Conservation (phyloP, 2,113 vertebrate species). For the Apus apus region DNA sequence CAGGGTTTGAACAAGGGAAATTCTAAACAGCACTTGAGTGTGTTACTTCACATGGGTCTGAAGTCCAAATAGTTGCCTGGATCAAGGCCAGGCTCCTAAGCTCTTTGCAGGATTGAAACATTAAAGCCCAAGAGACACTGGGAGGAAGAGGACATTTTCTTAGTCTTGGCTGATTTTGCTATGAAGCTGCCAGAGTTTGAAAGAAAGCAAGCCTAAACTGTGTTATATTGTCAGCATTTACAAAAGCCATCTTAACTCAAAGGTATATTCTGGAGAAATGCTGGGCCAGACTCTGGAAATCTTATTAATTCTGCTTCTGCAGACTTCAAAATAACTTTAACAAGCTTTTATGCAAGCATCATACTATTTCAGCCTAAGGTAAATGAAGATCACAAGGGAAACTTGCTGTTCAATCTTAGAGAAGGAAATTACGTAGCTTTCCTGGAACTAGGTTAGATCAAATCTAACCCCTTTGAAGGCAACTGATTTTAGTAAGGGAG, state of each 20-base stretch:
- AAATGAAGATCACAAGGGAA: background rate
- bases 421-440: background rate
- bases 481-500: background rate
- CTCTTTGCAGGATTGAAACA: background rate
- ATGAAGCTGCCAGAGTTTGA: background rate
- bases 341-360: background rate
- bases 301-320: background rate
- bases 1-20: background rate
- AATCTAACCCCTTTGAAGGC: background rate
- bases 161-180: background rate
- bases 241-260: background rate
- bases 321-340: background rate
- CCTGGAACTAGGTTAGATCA: background rate
- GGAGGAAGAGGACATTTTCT: background rate
- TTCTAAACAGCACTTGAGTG: fast-evolving
- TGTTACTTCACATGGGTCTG: background rate
- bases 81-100: background rate
- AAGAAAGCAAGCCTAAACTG: background rate
- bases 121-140: background rate
- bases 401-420: background rate
- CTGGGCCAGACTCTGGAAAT: background rate
- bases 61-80: background rate
- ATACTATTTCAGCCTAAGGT: background rate
- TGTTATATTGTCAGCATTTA: background rate
- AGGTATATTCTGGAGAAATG: background rate